phyloP scores from a whole-genome alignment of 2,888 invertebrate genomes.

The Siphonodentalium dalli region DNA sequence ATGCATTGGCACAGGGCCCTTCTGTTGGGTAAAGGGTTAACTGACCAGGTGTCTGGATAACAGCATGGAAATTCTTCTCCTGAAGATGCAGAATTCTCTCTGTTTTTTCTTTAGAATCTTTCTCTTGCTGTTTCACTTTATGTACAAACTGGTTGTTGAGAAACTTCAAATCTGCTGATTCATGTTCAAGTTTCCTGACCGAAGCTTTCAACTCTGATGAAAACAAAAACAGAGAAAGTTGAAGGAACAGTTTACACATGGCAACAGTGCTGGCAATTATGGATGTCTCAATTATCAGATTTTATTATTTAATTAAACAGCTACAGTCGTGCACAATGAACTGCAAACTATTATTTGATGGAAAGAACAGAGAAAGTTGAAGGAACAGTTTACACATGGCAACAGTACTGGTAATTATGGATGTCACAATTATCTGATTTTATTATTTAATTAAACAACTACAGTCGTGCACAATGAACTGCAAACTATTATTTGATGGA shows the following conservation, averaged over 20 bases:
- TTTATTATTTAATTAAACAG: neutral
- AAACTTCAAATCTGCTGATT: constrained; percentile 71
- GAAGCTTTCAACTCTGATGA: constrained; percentile 68
- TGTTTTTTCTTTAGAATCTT: constrained; percentile 71
- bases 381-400: too few species aligned
- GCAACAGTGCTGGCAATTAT: too few species aligned
- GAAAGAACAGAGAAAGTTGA: constrained; percentile 4
- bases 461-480: too few species aligned
- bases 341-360: too few species aligned
- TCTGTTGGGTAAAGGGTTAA: too few species aligned
- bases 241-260: too few species aligned
- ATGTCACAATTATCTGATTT: neutral
- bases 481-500: too few species aligned
- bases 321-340: too few species aligned
- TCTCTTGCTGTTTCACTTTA: constrained; percentile 72
- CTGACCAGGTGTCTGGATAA: constrained; percentile 64
- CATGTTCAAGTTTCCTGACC: constrained; percentile 68
- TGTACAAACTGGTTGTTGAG: constrained; percentile 69
- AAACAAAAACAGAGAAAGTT: constrained; percentile 5
- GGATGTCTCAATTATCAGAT: neutral
- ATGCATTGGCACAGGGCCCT: too few species aligned
- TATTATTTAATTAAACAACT: neutral
- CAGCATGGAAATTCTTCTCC: constrained; percentile 66
- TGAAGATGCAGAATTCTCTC: constrained; percentile 69
- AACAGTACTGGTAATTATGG: too few species aligned